These are phyloP conservation scores for Calameuta filiformis DNA, from an alignment of 2,888 invertebrate genomes.

Conservation along the genomic window DNA sequence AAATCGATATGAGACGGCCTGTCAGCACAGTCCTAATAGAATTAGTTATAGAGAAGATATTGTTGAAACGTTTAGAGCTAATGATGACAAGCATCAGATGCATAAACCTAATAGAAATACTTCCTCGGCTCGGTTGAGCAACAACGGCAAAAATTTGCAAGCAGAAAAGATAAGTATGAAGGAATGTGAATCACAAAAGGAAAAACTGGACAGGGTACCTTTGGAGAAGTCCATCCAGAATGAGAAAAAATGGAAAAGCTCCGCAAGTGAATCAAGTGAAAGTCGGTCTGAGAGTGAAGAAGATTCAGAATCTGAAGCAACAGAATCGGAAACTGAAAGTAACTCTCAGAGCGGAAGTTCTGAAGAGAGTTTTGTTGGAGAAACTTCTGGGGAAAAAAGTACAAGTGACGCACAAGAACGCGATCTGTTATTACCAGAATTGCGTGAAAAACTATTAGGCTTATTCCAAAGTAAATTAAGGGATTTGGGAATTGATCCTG, in stretches of 20 bases:
- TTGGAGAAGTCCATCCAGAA: neutral
- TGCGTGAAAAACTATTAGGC: conserved; percentile 48
- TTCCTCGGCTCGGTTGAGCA: neutral
- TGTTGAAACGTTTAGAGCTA: conserved; percentile 12
- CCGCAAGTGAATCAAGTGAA: conserved; percentile 31
- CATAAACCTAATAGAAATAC: neutral
- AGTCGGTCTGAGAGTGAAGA: conserved; percentile 29
- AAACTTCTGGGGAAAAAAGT: neutral
- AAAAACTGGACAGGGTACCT: neutral
- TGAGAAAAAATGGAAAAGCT: conserved; percentile 17
- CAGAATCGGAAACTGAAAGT: conserved; percentile 32
- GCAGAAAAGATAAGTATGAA: neutral
- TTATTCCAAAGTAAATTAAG: conserved; percentile 69
- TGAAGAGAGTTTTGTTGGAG: conserved; percentile 22
- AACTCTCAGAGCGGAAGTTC: conserved; percentile 20
- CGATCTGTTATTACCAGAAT: conserved; percentile 27
- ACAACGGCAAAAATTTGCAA: neutral
- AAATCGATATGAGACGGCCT: neutral
- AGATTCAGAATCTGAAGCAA: conserved; percentile 29
- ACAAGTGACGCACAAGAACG: neutral
- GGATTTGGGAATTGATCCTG: conserved; percentile 73
- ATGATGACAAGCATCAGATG: conserved; percentile 1
- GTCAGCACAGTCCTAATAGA: neutral
- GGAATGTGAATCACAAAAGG: neutral
- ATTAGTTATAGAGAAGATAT: neutral